A percentile compares a stretch with the other conserved stretches of the same genome.
Conservation (phyloP, 2,113 vertebrate species). For the Acanthochromis polyacanthus region DNA sequence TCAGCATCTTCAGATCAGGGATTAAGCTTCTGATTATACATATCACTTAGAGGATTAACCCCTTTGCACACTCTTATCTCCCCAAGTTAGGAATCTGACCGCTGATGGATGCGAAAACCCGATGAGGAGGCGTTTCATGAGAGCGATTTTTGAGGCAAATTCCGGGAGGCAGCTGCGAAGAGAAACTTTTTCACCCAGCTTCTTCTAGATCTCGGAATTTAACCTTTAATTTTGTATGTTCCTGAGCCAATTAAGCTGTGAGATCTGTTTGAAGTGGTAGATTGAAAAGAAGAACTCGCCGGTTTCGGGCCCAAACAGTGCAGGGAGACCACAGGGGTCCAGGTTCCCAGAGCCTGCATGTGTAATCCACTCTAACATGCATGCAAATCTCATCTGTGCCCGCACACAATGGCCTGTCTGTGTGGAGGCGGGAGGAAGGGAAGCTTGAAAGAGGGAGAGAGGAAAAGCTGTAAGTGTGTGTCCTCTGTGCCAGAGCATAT, state of each 20-base stretch:
- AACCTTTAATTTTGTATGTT: slow-evolving; percentile 68
- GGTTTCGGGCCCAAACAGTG: slow-evolving; percentile 43
- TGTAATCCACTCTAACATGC: slow-evolving; percentile 87
- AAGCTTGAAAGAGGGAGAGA: slow-evolving; percentile 1
- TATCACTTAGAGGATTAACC: slow-evolving; percentile 78
- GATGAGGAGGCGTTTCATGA: slow-evolving; percentile 1
- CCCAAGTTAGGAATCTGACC: slow-evolving; percentile 50
- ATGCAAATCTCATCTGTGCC: slow-evolving; percentile 87
- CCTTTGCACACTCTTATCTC: slow-evolving; percentile 48
- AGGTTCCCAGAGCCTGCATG: slow-evolving; percentile 82
- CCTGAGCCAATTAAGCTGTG: slow-evolving; percentile 73
- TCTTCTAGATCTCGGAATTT: slow-evolving; percentile 55
- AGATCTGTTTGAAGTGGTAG: slow-evolving; percentile 74
- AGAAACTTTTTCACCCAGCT: slow-evolving; percentile 21
- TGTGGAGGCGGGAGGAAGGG: slow-evolving; percentile 61
- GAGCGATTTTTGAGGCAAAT: slow-evolving; percentile 43
- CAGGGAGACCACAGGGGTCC: slow-evolving; percentile 77
- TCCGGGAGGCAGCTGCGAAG: slow-evolving; percentile 40
- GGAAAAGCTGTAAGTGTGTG: slow-evolving; percentile 51
- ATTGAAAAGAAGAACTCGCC: slow-evolving; percentile 55
- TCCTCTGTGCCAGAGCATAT: slow-evolving; percentile 52
- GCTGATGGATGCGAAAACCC: slow-evolving; percentile 30
- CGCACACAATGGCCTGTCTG: slow-evolving; percentile 84
- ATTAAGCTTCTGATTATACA: slow-evolving; percentile 75
- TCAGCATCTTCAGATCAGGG: slow-evolving; percentile 66